phyloP scores from a whole-genome alignment of 2,888 invertebrate genomes.

The Sicus ferrugineus region DNA sequence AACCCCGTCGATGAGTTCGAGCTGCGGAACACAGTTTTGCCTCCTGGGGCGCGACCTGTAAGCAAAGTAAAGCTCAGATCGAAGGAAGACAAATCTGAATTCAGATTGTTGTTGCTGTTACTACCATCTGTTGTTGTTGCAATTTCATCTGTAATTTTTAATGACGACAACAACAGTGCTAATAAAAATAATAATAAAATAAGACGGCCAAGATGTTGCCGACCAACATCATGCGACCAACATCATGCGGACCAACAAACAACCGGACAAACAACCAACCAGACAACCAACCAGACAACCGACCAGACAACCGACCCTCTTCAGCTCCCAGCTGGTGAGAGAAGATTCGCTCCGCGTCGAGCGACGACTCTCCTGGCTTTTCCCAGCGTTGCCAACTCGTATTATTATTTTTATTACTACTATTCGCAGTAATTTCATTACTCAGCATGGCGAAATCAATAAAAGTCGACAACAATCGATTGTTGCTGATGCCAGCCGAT shows the following conservation, averaged over 20 bases:
- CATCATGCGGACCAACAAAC: too few relatives aligned
- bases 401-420: constrained; percentile 4
- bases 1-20: too few relatives aligned
- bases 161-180: constrained; percentile 14
- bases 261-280: neutral
- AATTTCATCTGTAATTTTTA: constrained; percentile 28
- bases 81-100: too few relatives aligned
- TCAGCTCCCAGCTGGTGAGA: neutral
- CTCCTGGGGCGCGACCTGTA: too few relatives aligned
- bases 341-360: neutral
- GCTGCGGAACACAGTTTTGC: too few relatives aligned
- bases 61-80: too few relatives aligned
- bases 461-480: constrained; percentile 1
- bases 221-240: neutral
- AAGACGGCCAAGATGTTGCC: neutral
- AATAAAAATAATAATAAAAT: neutral
- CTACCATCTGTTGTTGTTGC: neutral
- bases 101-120: too few relatives aligned
- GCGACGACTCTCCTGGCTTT: neutral
- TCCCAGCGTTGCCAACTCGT: neutral
- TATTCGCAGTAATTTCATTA: constrained; percentile 20
- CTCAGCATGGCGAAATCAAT: constrained; percentile 13
- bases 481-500: neutral
- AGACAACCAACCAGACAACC: neutral
- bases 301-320: neutral